Evolutionary conservation across 1,140 invertebrate genomes (phyloP), one percentile per base, ranked within the genome.

Genomic region (Polypedilum vanderplanki): DNA sequence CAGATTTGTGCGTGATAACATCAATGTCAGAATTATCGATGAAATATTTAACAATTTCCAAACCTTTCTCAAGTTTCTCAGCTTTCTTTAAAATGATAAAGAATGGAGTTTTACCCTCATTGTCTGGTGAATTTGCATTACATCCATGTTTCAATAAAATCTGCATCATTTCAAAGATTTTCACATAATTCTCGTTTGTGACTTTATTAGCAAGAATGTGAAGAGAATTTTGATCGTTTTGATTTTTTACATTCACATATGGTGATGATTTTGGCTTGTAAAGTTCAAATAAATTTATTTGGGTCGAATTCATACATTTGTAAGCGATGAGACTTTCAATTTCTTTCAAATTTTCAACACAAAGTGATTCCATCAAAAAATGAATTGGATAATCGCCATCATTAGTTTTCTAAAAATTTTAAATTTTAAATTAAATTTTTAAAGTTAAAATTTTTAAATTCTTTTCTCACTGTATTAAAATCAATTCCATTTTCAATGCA

Each of bases 311-410:
- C n/a, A 20, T 18, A 10, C 10, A 7, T 1, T 70, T 12, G 1
- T 7, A 4, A 20, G 17, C 9, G 4, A 70, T 7, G 7, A 70
- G 20, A 20, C 18, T 9, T 70, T 20, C 65, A 20, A 70, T 17
- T 70, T n/a, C 65, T 70, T 70, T 70, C 10, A 70, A 20, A 22
- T 70, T 70, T n/a, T 70, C 65, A 18, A 70, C 17, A 18, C 65
- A 70, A 4, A 10, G 17, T 70, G 65, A 70, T 7, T 70, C 65
- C 3, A 70, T 70, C 0, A 70, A 5, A 22, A 8, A 70, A 70
- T 70, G 20, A 7, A 70, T 4, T 70, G 65, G 65, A 70, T 70
- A 70, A 18, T 20, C 7, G 20, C 20, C 24, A 33, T 33, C 24
- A 33, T 33, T 5, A 33, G 24, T 33, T 33, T 33, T 33, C 24